Conservation (phyloP, 2,113 vertebrate species). For the Pterocles burchelli region DNA sequence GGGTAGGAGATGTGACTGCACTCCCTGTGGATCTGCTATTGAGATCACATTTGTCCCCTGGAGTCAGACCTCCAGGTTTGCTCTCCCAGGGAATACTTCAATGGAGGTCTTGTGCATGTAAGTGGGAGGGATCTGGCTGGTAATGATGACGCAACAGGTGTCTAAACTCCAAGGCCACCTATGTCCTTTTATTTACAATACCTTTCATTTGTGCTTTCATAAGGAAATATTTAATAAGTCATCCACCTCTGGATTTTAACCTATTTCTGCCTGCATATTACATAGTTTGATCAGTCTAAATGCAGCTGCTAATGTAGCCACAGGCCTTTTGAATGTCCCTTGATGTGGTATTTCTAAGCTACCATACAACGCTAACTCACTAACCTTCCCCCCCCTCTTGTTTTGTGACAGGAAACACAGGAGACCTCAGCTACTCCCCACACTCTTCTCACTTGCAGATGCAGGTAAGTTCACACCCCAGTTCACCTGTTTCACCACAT, state of each 20-base stretch:
- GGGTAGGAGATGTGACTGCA: background rate
- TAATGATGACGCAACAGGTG: background rate
- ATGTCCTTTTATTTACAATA: constrained; percentile 5
- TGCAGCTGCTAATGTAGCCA: background rate
- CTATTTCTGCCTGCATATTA: background rate
- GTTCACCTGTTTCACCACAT: background rate
- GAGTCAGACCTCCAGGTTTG: background rate
- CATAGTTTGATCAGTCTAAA: background rate
- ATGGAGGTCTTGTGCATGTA: background rate
- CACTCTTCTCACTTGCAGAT: constrained; percentile 75
- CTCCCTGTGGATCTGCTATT: background rate
- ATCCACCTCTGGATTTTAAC: background rate
- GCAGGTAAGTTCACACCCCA: constrained; percentile 59
- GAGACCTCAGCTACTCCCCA: background rate
- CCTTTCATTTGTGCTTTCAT: background rate
- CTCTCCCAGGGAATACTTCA: background rate
- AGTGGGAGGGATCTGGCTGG: background rate
- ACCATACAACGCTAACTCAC: background rate
- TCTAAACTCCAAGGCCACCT: constrained; percentile 34
- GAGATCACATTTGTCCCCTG: background rate
- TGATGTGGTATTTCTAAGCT: background rate
- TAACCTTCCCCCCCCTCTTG: background rate
- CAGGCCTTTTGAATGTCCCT: background rate
- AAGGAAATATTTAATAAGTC: constrained; percentile 1
- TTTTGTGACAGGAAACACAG: constrained; percentile 1